These are phyloP conservation scores for Argyra leucocephala DNA, from an alignment of 2,888 invertebrate species.

Conservation along the genomic window DNA sequence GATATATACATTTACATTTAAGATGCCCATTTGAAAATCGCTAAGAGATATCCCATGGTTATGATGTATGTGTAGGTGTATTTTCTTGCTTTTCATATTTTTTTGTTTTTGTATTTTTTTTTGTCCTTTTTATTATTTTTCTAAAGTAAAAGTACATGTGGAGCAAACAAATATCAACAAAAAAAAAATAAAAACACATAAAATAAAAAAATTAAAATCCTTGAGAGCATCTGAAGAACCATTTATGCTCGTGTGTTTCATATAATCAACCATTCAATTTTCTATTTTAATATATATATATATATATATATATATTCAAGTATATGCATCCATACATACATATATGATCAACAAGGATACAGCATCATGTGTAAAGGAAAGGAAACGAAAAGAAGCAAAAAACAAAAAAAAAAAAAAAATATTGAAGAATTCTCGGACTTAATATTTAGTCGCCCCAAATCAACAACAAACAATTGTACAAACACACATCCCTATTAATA, in stretches of 20 bases:
- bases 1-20: not conserved
- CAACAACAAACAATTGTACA: constrained; percentile 1
- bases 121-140: not conserved
- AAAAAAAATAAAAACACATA: not conserved
- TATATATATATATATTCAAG: not conserved
- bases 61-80: constrained; percentile 15
- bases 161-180: not conserved
- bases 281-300: not conserved
- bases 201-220: constrained; percentile 5
- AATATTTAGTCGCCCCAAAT: not conserved
- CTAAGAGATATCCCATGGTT: constrained; percentile 19
- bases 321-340: not conserved
- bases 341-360: constrained; percentile 8
- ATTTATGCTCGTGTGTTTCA: constrained; percentile 7
- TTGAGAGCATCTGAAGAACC: constrained; percentile 9
- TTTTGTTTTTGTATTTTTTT: not conserved
- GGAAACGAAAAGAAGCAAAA: not conserved
- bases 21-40: constrained; percentile 23
- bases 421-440: constrained; percentile 4
- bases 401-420: not conserved
- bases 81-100: constrained; percentile 15
- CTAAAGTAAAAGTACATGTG: constrained; percentile 8
- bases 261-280: constrained; percentile 7
- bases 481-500: not conserved
- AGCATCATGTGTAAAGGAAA: not conserved